Base-by-base conservation (phyloP, 2,797 vertebrate genomes). In the Sebastes nivosus region DNA sequence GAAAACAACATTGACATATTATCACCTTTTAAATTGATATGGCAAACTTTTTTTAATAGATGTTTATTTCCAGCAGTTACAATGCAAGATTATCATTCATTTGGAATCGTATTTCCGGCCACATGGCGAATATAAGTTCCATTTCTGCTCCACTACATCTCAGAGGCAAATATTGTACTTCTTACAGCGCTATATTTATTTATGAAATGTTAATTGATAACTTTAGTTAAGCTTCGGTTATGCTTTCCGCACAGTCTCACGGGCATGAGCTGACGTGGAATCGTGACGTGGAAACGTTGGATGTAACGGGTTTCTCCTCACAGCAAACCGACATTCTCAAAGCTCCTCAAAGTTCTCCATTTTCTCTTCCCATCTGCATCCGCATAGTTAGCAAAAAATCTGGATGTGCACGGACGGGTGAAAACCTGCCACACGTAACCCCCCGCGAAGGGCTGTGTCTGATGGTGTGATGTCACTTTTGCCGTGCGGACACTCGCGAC, bases 281-380 rank as follows among this genome's bases (percentile, higher is more conserved):
- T 42, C 38, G 38, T 8, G 42, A 46, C 0, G 18, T 1, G 46
- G 46, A 50, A 52, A 52, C 18, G 0, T n/a, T 4, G 46, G 18
- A 20, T 0, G 0, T 50, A 9, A 20, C 46, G 0, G 46, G 18
- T 50, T 50, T 50, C 46, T 50, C 18, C 46, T 20, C 2, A 0
- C 46, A 20, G 46, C 46, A n/a, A 50, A 50, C 2, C 16, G 42
- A 4, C 42, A 18, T 50, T 50, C 42, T 50, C 42, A 20, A 50
- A 50, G 42, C 42, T 4, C 18, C 46, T 50, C 46, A 50, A 50
- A 50, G 46, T 50, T 50, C 46, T 50, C 46, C 18, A 20, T 20
- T 20, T 52, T 52, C 46, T 52, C 46, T 20, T 0, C 46, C 18
- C 46, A 52, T 52, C 1, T 0, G 18, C 18, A 2, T 50, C 46